Evolutionary conservation across 2,797 vertebrate genomes (phyloP).

Genomic region (Phataginus tricuspis): DNA sequence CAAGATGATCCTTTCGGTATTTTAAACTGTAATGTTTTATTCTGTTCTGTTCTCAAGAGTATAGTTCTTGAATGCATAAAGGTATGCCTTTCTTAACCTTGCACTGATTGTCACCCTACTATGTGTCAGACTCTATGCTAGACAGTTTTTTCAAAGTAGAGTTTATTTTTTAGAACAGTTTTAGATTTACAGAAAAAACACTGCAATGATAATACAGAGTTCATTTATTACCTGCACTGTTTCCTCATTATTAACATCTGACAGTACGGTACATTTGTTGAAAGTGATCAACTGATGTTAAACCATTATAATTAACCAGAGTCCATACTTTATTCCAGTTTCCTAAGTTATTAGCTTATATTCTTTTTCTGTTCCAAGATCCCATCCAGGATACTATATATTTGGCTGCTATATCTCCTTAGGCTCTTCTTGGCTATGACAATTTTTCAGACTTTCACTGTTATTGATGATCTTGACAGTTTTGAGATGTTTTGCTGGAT

Average conservation of each 20-base stretch:
- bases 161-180: neutral
- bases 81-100: neutral
- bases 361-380: neutral
- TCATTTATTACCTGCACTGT: neutral
- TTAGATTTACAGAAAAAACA: conserved; percentile 11
- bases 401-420: neutral
- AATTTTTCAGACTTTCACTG: neutral
- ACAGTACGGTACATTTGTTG: neutral
- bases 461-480: neutral
- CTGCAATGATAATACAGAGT: neutral
- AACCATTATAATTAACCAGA: neutral
- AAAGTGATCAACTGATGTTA: neutral
- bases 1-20: neutral
- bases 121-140: neutral
- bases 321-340: neutral
- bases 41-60: neutral
- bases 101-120: neutral
- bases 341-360: neutral
- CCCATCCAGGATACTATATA: neutral
- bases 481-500: conserved; percentile 16
- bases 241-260: neutral
- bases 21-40: neutral
- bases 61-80: neutral
- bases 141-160: neutral
- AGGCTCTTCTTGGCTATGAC: neutral